These are phyloP conservation scores for Heliothis peltigera DNA, from an alignment of 2,888 invertebrate species.

Conservation along the genomic window DNA sequence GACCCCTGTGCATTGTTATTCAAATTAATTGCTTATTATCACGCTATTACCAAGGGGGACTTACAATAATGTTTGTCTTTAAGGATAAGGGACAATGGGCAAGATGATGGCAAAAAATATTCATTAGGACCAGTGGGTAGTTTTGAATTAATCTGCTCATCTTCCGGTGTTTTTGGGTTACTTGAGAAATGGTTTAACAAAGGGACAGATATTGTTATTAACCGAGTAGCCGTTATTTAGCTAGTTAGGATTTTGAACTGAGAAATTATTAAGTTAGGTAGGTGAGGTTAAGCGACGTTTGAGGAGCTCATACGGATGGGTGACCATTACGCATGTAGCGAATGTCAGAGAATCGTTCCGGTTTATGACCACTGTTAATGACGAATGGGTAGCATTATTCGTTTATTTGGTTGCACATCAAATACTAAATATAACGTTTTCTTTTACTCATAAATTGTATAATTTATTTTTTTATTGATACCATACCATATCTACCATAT, in stretches of 20 bases:
- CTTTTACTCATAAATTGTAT: too few relatives aligned
- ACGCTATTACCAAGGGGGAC: constrained; percentile 44
- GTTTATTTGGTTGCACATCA: too few relatives aligned
- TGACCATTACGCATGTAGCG: background rate
- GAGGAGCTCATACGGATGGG: background rate
- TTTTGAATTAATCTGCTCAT: constrained; percentile 37
- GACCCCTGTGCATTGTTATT: constrained; percentile 69
- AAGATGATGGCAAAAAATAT: constrained; percentile 58
- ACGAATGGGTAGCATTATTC: too few relatives aligned
- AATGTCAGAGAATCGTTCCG: too few relatives aligned
- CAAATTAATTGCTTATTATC: constrained; percentile 75
- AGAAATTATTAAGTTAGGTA: background rate
- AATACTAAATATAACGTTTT: too few relatives aligned
- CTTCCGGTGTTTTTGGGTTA: constrained; percentile 28
- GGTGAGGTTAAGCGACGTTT: background rate
- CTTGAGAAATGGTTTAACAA: constrained; percentile 37
- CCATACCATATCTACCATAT: too few relatives aligned
- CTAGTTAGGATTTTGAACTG: background rate
- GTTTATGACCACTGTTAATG: too few relatives aligned
- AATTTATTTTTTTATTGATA: too few relatives aligned
- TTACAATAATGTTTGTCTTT: constrained; percentile 75
- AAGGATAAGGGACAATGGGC: constrained; percentile 56
- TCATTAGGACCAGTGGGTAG: constrained; percentile 54
- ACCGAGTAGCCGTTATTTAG: background rate
- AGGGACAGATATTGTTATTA: constrained; percentile 1